Evolutionary conservation across 2,888 invertebrate species (phyloP).

Genomic region (Frankliniella fusca): DNA sequence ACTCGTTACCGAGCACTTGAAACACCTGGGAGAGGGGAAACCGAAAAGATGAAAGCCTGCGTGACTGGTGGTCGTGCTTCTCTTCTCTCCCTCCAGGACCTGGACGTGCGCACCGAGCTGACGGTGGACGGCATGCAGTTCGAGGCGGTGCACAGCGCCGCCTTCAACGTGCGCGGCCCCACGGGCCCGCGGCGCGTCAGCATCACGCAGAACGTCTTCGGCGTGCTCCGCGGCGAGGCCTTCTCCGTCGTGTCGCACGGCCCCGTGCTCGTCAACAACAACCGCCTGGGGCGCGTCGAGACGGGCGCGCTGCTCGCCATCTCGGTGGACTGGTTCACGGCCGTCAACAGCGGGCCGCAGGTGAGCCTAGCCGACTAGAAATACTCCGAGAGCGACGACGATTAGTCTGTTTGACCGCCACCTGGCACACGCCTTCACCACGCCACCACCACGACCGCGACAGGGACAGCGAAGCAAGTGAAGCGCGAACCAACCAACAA

Average conservation of each 20-base stretch:
- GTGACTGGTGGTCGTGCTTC: no score
- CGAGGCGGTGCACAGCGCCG: conserved; percentile 61
- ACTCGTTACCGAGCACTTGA: no score
- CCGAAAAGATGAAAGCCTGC: no score
- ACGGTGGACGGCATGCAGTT: conserved; percentile 63
- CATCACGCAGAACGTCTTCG: conserved; percentile 57
- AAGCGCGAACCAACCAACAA: no score
- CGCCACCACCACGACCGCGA: not conserved
- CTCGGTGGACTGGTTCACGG: conserved; percentile 42
- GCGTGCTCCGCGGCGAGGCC: conserved; percentile 60
- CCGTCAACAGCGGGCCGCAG: not conserved
- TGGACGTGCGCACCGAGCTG: conserved; percentile 64
- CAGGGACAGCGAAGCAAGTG: not conserved
- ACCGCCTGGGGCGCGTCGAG: conserved; percentile 55
- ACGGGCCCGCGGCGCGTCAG: conserved; percentile 59
- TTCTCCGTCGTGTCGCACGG: conserved; percentile 60
- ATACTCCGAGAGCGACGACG: conserved; percentile 30
- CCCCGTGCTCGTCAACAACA: conserved; percentile 62
- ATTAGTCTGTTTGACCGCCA: not conserved
- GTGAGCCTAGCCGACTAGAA: not conserved
- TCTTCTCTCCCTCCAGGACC: conserved; percentile 54
- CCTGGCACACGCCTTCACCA: not conserved
- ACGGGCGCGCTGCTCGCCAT: conserved; percentile 63
- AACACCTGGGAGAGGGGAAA: no score
- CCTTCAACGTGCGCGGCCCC: conserved; percentile 63